Evolutionary conservation across 2,113 vertebrate genomes (phyloP).

Genomic region (Pelusios castaneus): DNA sequence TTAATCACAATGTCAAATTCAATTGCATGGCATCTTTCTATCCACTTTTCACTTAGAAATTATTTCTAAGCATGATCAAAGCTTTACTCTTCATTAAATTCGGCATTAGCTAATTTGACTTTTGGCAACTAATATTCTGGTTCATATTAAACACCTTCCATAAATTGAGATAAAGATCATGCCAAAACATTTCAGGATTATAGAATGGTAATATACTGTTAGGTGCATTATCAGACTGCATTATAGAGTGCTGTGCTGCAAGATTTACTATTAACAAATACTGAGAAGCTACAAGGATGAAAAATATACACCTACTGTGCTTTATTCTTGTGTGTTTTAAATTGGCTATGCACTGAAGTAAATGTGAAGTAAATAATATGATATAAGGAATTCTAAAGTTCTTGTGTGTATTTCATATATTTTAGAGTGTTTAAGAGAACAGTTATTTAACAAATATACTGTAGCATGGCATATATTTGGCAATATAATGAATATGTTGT

Average conservation of each 20-base stretch:
- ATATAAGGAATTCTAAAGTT: not conserved
- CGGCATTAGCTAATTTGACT: constrained; percentile 61
- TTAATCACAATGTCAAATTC: constrained; percentile 57
- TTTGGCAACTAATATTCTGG: constrained; percentile 43
- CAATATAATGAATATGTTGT: not conserved
- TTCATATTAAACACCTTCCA: constrained; percentile 22
- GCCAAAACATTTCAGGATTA: constrained; percentile 46
- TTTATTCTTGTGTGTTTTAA: not conserved
- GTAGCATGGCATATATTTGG: not conserved
- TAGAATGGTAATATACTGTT: not conserved
- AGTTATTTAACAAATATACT: not conserved
- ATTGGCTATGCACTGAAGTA: not conserved
- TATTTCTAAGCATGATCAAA: constrained; percentile 53
- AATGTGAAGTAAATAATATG: constrained; percentile 4
- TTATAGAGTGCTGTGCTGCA: not conserved
- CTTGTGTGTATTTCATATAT: not conserved
- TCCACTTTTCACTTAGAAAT: constrained; percentile 50
- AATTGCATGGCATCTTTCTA: constrained; percentile 39
- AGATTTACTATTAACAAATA: constrained; percentile 17
- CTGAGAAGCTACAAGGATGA: not conserved
- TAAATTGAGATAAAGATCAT: constrained; percentile 43
- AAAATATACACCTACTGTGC: not conserved
- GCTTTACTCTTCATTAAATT: constrained; percentile 48
- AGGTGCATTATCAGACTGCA: not conserved
- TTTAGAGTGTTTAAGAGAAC: not conserved